These are phyloP conservation scores for Danaus plexippus DNA, from an alignment of 1,140 invertebrate species.

Conservation along the genomic window DNA sequence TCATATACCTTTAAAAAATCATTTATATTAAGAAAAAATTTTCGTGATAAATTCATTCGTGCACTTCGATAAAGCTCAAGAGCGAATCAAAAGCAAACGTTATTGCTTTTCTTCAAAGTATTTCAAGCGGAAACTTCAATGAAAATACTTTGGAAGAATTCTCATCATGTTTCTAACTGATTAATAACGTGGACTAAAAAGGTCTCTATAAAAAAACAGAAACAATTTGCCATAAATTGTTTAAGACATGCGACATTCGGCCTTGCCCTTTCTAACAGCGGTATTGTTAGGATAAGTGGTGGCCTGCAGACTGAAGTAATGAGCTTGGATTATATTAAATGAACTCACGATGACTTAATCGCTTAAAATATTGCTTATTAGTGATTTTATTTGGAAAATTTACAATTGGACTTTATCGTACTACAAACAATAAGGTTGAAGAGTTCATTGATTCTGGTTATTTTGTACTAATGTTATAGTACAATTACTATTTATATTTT, in stretches of 20 bases:
- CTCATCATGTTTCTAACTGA: too few species aligned
- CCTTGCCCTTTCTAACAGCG: constrained; percentile 50
- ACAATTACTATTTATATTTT: too few species aligned
- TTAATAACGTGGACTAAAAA: constrained; percentile 6
- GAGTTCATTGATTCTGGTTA: too few species aligned
- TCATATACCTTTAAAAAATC: too few species aligned
- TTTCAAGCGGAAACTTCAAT: neutral
- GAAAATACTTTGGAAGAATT: constrained; percentile 5
- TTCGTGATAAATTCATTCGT: too few species aligned
- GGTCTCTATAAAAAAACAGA: constrained; percentile 23
- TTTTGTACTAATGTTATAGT: too few species aligned
- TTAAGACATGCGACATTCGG: constrained; percentile 39
- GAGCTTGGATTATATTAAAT: constrained; percentile 13
- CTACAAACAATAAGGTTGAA: too few species aligned
- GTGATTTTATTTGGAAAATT: too few species aligned
- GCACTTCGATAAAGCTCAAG: too few species aligned
- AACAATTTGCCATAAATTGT: constrained; percentile 38
- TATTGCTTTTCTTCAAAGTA: neutral
- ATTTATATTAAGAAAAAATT: too few species aligned
- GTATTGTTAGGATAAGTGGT: constrained; percentile 40
- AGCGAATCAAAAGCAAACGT: neutral
- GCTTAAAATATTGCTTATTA: too few species aligned
- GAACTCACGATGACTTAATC: neutral
- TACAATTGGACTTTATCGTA: too few species aligned
- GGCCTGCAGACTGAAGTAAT: constrained; percentile 26